phyloP scores from a whole-genome alignment of 2,888 invertebrate genomes.

The Aricia artaxerxes region DNA sequence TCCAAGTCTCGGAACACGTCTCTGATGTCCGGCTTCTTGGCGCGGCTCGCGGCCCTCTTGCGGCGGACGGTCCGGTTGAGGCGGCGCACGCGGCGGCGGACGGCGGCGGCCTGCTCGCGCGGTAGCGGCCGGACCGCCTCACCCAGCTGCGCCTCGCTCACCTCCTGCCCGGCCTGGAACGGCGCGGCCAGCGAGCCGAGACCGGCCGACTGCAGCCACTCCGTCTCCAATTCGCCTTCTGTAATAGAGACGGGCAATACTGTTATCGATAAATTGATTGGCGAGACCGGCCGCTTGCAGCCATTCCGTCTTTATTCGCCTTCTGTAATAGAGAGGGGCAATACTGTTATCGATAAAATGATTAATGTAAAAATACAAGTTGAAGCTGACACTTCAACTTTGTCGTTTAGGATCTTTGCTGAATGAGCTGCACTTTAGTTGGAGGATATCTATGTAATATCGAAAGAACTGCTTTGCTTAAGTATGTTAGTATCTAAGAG shows the following conservation, averaged over 20 bases:
- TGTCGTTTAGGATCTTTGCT: no score
- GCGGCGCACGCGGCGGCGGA: slow-evolving; percentile 86
- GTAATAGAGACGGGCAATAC: slow-evolving; percentile 40
- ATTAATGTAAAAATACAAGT: no score
- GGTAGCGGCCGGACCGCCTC: slow-evolving; percentile 82
- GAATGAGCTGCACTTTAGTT: no score
- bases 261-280: neutral
- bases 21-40: slow-evolving; percentile 89
- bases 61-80: slow-evolving; percentile 88
- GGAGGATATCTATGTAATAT: no score
- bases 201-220: slow-evolving; percentile 88
- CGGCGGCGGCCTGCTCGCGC: slow-evolving; percentile 88
- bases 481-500: no score
- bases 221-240: slow-evolving; percentile 89
- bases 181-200: slow-evolving; percentile 85
- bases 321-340: slow-evolving; percentile 69
- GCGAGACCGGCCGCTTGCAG: slow-evolving; percentile 85
- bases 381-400: no score
- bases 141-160: slow-evolving; percentile 83
- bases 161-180: slow-evolving; percentile 85
- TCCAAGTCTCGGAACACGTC: slow-evolving; percentile 92
- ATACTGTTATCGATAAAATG: no score
- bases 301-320: slow-evolving; percentile 89
- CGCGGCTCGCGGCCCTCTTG: slow-evolving; percentile 72
- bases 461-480: no score